These are phyloP conservation scores for Periplaneta americana DNA, from an alignment of 1,140 invertebrate species.

Conservation along the genomic window DNA sequence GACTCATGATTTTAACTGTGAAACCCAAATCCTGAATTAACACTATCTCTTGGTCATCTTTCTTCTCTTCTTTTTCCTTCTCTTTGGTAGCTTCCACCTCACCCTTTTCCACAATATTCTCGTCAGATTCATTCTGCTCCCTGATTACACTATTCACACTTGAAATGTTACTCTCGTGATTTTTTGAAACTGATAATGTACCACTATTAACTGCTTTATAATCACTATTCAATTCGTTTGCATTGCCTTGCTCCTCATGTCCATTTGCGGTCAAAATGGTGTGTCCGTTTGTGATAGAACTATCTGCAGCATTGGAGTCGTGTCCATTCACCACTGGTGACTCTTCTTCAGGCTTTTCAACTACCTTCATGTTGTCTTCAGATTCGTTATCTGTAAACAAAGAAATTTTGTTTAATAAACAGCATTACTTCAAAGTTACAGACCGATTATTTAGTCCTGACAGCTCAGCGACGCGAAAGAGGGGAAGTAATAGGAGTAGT, in stretches of 20 bases:
- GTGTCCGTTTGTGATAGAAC: background rate
- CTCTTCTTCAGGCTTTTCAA: slow-evolving; percentile 1
- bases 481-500: too few species aligned
- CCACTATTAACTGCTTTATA: too few species aligned
- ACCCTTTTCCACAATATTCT: slow-evolving; percentile 43
- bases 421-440: too few species aligned
- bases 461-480: too few species aligned
- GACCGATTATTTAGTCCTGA: too few species aligned
- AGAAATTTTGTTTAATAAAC: too few species aligned
- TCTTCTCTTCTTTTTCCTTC: slow-evolving; percentile 44
- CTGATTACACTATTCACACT: background rate
- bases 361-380: slow-evolving; percentile 2
- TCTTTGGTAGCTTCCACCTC: slow-evolving; percentile 45
- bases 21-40: slow-evolving; percentile 93
- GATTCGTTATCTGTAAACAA: slow-evolving; percentile 1
- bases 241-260: background rate
- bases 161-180: background rate
- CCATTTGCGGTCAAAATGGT: background rate
- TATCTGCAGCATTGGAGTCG: background rate
- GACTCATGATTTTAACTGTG: slow-evolving; percentile 85
- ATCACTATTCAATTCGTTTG: background rate
- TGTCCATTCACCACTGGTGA: background rate
- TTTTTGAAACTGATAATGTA: background rate
- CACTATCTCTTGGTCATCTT: slow-evolving; percentile 71
- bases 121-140: slow-evolving; percentile 19